Evolutionary conservation across 2,113 vertebrate species (phyloP).

Genomic region (Gambusia affinis): DNA sequence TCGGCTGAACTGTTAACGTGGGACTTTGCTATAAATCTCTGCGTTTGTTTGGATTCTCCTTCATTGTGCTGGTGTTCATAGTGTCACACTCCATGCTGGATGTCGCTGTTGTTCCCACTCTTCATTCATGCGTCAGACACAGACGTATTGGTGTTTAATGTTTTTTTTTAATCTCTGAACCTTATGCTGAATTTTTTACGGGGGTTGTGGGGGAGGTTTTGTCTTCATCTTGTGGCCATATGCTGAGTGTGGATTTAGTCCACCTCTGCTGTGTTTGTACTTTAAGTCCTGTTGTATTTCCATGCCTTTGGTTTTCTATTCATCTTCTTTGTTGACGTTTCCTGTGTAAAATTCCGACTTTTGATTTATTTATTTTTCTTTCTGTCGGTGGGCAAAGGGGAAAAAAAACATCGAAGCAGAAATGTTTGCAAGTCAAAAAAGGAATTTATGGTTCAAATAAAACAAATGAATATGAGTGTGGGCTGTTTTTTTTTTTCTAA

Average conservation of each 20-base stretch:
- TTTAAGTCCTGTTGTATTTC: conserved; percentile 3
- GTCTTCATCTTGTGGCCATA: not conserved
- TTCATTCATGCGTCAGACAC: conserved; percentile 6
- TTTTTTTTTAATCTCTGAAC: conserved; percentile 6
- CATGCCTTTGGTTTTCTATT: conserved; percentile 9
- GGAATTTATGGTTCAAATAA: conserved; percentile 36
- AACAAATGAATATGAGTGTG: not conserved
- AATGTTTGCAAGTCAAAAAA: conserved; percentile 15
- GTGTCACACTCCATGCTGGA: conserved; percentile 5
- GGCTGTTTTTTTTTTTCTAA: conserved; percentile 12
- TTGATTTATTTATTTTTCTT: not conserved
- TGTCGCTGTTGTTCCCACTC: conserved; percentile 32
- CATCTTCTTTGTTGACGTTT: conserved; percentile 17
- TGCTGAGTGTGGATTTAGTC: not conserved
- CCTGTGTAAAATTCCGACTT: not conserved
- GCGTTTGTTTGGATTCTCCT: conserved; percentile 1
- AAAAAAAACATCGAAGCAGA: not conserved
- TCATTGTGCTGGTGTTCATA: conserved; percentile 23
- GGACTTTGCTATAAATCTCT: conserved; percentile 22
- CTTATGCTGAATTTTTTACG: conserved; percentile 1
- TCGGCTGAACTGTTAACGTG: conserved; percentile 12
- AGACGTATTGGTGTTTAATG: conserved; percentile 12
- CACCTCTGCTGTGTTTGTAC: conserved; percentile 22
- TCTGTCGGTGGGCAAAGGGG: conserved; percentile 26
- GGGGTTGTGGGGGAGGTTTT: not conserved